Evolutionary conservation across 2,797 vertebrate genomes (phyloP), one percentile per base, ranked within the genome.

Genomic region (Muscicapa comitata): DNA sequence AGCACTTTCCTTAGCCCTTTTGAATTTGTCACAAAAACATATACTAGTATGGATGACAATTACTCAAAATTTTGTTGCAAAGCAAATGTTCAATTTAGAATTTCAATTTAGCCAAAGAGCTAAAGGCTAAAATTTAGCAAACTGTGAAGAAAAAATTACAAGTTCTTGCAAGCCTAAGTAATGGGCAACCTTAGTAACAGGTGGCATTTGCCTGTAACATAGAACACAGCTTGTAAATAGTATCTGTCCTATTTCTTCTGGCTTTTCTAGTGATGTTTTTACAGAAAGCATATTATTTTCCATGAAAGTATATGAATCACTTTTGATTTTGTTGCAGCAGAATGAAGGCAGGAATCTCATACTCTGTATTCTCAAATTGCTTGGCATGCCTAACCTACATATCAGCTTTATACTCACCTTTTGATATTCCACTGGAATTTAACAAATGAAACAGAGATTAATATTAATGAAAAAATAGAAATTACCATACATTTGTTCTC

Each of bases 401-500:
- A 95, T 88, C 86, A 70, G 25, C 66, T 81, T 90, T 75, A 74
- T 25, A 70, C 9, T 43, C 50, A 79, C 16, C 68, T 91, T 94
- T 94, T 88, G 70, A 78, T 61, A 95, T 80, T 94, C 45, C 38
- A 61, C 75, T 91, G 90, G 61, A 91, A 90, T 90, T 88, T 91
- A 93, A 71, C 57, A 86, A 94, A 94, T 54, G 72, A 93, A 94
- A 21, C 26, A 65, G 68, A 89, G 68, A 93, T 80, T 88, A 94
- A 91, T 86, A 90, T 86, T 88, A 91, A 92, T 94, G 76, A 71
- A 48, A 83, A 93, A 66, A 16, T 31, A 66, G 26, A 88, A 81
- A 96, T 96, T 96, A 94, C 62, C 96, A 94, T 94, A 55, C 68
- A 94, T 96, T 94, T 96, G 51, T 94, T 91, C 59, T 96, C 51